Conservation (phyloP, 2,113 vertebrate genomes). For the Orientallactaga bullata region DNA sequence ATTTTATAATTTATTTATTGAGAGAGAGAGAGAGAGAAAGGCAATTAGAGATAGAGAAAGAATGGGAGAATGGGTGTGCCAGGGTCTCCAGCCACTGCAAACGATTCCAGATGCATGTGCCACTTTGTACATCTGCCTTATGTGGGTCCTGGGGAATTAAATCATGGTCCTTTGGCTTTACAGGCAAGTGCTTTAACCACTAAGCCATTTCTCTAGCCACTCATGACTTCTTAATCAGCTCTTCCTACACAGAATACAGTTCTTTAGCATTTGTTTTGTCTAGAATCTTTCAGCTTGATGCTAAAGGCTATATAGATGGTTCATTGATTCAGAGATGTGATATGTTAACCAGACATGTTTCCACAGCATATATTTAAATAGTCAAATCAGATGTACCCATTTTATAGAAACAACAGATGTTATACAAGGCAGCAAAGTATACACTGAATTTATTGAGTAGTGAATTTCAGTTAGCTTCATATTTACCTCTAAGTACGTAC, state of each 20-base stretch:
- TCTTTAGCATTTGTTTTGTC: neutral
- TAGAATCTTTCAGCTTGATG: constrained; percentile 21
- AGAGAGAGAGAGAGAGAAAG: too few relatives aligned
- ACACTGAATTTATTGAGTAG: neutral
- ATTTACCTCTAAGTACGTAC: neutral
- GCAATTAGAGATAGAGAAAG: too few relatives aligned
- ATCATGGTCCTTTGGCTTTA: too few relatives aligned
- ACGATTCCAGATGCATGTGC: too few relatives aligned
- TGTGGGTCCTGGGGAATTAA: too few relatives aligned
- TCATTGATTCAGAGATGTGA: neutral
- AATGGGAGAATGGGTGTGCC: too few relatives aligned
- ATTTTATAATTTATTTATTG: too few relatives aligned
- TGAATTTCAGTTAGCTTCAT: constrained; percentile 19
- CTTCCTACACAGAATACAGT: neutral
- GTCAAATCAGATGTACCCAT: constrained; percentile 16
- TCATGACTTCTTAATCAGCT: neutral
- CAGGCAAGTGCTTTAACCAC: too few relatives aligned
- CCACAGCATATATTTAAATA: constrained; percentile 8
- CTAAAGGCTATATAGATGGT: neutral
- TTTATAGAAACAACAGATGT: constrained; percentile 39
- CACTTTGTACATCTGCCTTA: too few relatives aligned
- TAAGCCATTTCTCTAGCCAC: neutral
- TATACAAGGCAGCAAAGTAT: neutral
- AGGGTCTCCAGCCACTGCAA: too few relatives aligned
- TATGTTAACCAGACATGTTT: constrained; percentile 27